phyloP scores from a whole-genome alignment of 1,140 invertebrate species.

The Eupristina koningsbergeri region DNA sequence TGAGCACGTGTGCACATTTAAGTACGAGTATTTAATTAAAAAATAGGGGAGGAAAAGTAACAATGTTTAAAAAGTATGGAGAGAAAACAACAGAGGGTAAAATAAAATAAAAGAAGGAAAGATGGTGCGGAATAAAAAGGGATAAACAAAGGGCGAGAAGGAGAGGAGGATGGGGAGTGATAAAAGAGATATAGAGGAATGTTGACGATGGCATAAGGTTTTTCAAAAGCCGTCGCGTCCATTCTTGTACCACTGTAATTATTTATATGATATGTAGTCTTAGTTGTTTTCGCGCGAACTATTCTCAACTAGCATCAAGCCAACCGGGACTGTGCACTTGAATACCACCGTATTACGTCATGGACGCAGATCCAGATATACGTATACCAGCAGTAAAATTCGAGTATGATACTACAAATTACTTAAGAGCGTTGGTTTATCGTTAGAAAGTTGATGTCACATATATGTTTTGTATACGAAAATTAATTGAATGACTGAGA shows the following conservation, averaged over 20 bases:
- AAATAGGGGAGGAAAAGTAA: too few relatives aligned
- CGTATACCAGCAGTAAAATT: not conserved
- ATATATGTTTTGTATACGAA: too few relatives aligned
- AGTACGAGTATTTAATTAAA: too few relatives aligned
- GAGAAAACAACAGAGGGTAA: not conserved
- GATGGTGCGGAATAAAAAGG: too few relatives aligned
- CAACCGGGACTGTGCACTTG: not conserved
- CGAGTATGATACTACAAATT: slow-evolving; percentile 31
- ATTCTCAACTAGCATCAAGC: not conserved
- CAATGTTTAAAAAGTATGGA: too few relatives aligned
- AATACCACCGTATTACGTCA: slow-evolving; percentile 10
- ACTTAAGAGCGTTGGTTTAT: slow-evolving; percentile 6
- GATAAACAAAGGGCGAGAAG: not conserved
- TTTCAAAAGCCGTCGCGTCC: slow-evolving; percentile 40
- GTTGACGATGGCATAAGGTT: not conserved
- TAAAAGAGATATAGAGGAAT: not conserved
- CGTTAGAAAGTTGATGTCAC: not conserved
- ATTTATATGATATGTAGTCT: slow-evolving; percentile 48
- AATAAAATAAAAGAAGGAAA: not conserved
- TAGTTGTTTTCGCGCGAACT: slow-evolving; percentile 30
- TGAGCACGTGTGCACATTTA: not conserved
- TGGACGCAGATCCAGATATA: too few relatives aligned
- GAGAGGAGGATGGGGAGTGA: not conserved
- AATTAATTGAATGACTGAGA: too few relatives aligned
- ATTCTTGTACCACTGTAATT: slow-evolving; percentile 47